Percentiles rank a stretch among this genome's conserved stretches.
These are phyloP conservation scores for Ctenoplectra terminalis DNA, from an alignment of 1,140 invertebrate genomes.

Conservation along the genomic window DNA sequence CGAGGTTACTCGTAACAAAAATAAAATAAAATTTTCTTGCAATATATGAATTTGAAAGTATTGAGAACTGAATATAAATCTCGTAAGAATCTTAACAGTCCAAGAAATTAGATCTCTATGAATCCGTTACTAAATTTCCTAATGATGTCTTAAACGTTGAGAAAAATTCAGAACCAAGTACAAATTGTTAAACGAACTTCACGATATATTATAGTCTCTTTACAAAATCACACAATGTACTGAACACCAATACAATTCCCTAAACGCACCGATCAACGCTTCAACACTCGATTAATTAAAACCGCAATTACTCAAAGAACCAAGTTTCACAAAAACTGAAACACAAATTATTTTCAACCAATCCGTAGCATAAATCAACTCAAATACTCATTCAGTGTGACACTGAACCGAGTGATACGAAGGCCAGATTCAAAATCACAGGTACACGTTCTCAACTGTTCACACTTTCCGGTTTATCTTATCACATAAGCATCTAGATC, in stretches of 20 bases:
- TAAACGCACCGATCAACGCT: not conserved
- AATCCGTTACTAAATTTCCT: not conserved
- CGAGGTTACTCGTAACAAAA: not conserved
- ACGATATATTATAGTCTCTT: too few relatives aligned
- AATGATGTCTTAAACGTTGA: too few relatives aligned
- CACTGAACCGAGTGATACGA: conserved; percentile 35
- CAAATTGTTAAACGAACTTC: not conserved
- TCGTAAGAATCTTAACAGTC: not conserved
- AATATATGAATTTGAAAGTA: too few relatives aligned
- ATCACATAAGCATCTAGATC: conserved; percentile 14
- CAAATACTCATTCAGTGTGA: not conserved
- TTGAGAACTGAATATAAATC: not conserved
- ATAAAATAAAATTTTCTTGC: too few relatives aligned
- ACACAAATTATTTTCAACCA: not conserved
- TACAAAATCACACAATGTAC: too few relatives aligned
- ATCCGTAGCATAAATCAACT: not conserved
- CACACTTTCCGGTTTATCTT: conserved; percentile 57
- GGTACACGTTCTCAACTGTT: conserved; percentile 8
- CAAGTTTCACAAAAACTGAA: not conserved
- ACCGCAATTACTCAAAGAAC: not conserved
- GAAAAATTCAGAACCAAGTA: not conserved
- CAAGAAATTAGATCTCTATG: not conserved
- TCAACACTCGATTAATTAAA: not conserved
- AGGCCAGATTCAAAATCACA: not conserved
- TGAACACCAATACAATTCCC: not conserved